Percentiles rank a stretch among this genome's conserved stretches.
Conservation (phyloP, 2,888 invertebrate species). For the Lasius platythorax region DNA sequence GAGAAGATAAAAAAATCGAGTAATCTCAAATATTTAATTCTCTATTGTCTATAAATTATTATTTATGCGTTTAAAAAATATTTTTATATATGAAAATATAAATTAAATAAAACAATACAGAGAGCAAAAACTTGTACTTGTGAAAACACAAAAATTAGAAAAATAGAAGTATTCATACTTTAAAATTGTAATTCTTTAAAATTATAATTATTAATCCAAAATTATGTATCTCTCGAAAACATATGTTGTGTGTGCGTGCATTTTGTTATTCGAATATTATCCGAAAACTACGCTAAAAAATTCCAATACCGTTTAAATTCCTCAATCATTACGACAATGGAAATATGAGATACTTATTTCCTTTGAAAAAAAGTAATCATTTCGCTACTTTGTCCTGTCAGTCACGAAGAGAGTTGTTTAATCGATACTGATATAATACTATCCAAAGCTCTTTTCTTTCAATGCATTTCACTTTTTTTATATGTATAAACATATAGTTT, state of each 20-base stretch:
- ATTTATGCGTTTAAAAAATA: background rate
- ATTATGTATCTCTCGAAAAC: background rate
- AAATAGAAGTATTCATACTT: background rate
- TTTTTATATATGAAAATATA: background rate
- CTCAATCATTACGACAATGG: conserved; percentile 1
- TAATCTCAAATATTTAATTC: conserved; percentile 20
- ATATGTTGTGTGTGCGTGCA: background rate
- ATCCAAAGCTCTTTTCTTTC: background rate
- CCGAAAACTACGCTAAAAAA: background rate
- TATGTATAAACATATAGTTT: background rate
- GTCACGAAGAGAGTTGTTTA: conserved; percentile 30
- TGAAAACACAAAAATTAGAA: background rate
- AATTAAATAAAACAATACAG: background rate
- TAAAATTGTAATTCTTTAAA: background rate
- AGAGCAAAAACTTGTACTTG: background rate
- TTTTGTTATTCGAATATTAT: background rate
- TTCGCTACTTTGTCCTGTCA: background rate
- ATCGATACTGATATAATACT: conserved; percentile 20
- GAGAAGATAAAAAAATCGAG: background rate
- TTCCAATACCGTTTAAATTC: conserved; percentile 4
- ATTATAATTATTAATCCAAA: background rate
- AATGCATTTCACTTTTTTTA: background rate
- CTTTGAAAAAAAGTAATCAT: background rate
- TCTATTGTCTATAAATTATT: background rate
- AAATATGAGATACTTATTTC: background rate